Conservation (phyloP, 2,797 vertebrate species). For the Neosilurus mollespiculum region DNA sequence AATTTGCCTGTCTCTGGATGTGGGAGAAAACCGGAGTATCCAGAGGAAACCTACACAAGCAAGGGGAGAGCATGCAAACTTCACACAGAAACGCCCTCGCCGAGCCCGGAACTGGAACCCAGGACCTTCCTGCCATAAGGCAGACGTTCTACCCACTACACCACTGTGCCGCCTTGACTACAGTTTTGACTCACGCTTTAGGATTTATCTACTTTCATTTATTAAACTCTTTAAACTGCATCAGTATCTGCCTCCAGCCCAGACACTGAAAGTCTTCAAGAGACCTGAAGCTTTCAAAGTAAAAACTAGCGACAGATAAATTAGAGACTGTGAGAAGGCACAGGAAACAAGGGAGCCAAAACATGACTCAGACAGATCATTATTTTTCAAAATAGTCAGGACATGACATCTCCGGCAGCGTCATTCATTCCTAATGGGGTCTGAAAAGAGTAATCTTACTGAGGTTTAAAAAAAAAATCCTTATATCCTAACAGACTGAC, state of each 20-base stretch:
- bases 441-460: neutral
- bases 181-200: too few species aligned
- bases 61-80: too few species aligned
- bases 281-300: neutral
- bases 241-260: neutral
- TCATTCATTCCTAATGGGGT: slow-evolving; percentile 8
- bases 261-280: neutral
- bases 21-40: too few species aligned
- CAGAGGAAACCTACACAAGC: too few species aligned
- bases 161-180: too few species aligned
- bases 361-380: slow-evolving; percentile 20
- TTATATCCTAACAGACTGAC: neutral
- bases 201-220: too few species aligned
- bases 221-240: too few species aligned
- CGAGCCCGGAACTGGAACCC: too few species aligned
- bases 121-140: too few species aligned
- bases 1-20: too few species aligned
- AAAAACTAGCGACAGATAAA: slow-evolving; percentile 22
- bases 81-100: too few species aligned
- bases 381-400: slow-evolving; percentile 31
- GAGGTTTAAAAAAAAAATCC: neutral
- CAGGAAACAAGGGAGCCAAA: slow-evolving; percentile 21
- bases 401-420: slow-evolving; percentile 5
- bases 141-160: too few species aligned
- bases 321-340: slow-evolving; percentile 18